Conservation (phyloP, 2,888 invertebrate genomes). For the Eremobia ochroleuca region DNA sequence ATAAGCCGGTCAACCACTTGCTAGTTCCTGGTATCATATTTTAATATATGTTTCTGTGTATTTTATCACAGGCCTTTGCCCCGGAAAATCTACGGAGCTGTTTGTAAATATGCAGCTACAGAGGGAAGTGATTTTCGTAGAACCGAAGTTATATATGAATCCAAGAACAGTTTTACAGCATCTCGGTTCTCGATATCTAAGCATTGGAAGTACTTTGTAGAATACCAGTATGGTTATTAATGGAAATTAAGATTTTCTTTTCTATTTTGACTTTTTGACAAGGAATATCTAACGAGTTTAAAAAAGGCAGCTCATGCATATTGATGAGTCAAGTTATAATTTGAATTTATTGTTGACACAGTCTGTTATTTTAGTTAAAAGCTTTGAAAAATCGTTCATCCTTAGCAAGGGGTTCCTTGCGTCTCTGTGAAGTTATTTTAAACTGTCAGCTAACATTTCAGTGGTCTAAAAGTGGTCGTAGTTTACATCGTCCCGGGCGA, state of each 20-base stretch:
- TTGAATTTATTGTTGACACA: slow-evolving; percentile 65
- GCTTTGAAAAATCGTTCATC: slow-evolving; percentile 47
- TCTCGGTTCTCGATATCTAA: not conserved
- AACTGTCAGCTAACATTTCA: slow-evolving; percentile 71
- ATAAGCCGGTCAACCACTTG: slow-evolving; percentile 28
- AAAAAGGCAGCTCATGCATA: slow-evolving; percentile 61
- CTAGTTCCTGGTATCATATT: slow-evolving; percentile 27
- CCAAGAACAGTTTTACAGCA: not conserved
- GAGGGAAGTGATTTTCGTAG: not conserved
- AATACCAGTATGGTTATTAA: slow-evolving; percentile 26
- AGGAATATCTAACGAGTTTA: slow-evolving; percentile 58
- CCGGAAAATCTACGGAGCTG: not conserved
- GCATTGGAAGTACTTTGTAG: slow-evolving; percentile 7
- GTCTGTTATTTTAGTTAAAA: slow-evolving; percentile 57
- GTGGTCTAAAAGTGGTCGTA: slow-evolving; percentile 65
- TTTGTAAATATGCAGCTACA: not conserved
- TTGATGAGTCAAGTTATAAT: slow-evolving; percentile 55
- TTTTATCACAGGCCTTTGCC: not conserved
- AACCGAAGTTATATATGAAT: not conserved
- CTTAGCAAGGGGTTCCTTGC: slow-evolving; percentile 6
- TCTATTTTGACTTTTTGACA: slow-evolving; percentile 52
- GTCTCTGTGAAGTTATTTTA: slow-evolving; percentile 52
- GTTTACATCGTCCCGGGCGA: slow-evolving; percentile 69
- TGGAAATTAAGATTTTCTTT: slow-evolving; percentile 33
- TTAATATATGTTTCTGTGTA: slow-evolving; percentile 5